phyloP scores from a whole-genome alignment of 2,888 invertebrate species.

The Chymomyza caudatula region DNA sequence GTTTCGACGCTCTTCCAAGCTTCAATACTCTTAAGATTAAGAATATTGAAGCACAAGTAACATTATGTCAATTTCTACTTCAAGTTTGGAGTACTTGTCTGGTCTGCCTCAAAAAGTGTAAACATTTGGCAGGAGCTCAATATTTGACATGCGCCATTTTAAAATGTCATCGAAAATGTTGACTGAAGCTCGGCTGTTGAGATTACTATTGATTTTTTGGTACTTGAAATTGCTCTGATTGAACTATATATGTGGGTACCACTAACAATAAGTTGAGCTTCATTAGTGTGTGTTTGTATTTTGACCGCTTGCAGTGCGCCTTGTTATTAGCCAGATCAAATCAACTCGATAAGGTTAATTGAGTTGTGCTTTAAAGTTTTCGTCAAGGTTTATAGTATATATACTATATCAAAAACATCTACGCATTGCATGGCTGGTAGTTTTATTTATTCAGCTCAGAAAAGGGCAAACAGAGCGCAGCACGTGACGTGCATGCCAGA shows the following conservation, averaged over 20 bases:
- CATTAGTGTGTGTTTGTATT: conserved; percentile 16
- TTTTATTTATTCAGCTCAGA: neutral
- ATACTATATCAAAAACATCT: neutral
- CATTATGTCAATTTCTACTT: neutral
- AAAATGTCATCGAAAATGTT: conserved; percentile 31
- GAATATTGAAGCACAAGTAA: neutral
- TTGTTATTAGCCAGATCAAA: neutral
- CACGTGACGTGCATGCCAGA: conserved; percentile 31
- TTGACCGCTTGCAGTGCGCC: neutral
- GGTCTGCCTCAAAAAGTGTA: conserved; percentile 38
- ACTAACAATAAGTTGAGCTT: conserved; percentile 17
- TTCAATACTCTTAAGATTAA: neutral
- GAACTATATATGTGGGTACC: conserved; percentile 49
- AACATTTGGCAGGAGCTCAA: conserved; percentile 31
- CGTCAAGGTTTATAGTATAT: neutral
- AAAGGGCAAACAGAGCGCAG: conserved; percentile 3
- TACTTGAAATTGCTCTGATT: conserved; percentile 46
- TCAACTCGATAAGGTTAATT: conserved; percentile 11
- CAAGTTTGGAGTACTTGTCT: neutral
- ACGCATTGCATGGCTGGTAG: neutral
- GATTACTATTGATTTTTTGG: conserved; percentile 63
- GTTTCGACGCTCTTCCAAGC: no score
- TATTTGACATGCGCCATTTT: conserved; percentile 3
- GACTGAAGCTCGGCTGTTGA: conserved; percentile 37
- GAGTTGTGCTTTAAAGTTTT: neutral